A percentile compares a stretch with the other conserved stretches of the same genome.
Evolutionary conservation across 30 jellyfish, hydroid and myxozoan genomes (phyloP).

Genomic region (Cassiopea andromeda): DNA sequence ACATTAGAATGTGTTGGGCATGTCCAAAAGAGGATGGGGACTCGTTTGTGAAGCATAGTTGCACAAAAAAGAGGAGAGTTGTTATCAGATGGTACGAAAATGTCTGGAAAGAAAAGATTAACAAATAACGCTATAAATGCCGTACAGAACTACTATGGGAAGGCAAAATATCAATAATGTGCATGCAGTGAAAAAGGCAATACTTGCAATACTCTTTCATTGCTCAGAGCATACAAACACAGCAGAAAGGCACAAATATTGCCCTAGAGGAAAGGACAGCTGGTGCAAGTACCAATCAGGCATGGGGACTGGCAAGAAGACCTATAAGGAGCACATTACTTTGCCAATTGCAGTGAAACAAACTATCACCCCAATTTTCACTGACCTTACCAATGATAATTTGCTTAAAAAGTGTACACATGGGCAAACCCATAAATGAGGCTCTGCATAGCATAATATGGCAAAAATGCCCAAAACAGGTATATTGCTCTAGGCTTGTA

Average conservation of each 20-base stretch:
- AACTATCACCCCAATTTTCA: neutral
- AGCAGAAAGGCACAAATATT: neutral
- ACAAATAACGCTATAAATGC: neutral
- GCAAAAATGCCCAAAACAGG: neutral
- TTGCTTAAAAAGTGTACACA: neutral
- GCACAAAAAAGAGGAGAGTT: neutral
- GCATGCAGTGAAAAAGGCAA: neutral
- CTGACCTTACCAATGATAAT: neutral
- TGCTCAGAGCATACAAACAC: neutral
- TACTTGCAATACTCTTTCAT: neutral
- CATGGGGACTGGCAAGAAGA: neutral
- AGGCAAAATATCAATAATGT: neutral
- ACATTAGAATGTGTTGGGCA: neutral
- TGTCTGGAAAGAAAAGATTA: neutral
- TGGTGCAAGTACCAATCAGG: neutral
- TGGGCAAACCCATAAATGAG: neutral
- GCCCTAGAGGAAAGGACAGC: neutral
- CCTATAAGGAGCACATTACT: neutral
- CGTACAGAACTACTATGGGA: neutral
- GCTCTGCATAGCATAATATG: neutral
- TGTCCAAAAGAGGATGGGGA: slow-evolving; percentile 4
- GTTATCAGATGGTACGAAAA: neutral
- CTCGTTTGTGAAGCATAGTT: neutral
- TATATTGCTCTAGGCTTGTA: neutral
- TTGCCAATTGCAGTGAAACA: neutral